These are phyloP conservation scores for Trachurus trachurus DNA, from an alignment of 2,797 vertebrate genomes.

Conservation along the genomic window DNA sequence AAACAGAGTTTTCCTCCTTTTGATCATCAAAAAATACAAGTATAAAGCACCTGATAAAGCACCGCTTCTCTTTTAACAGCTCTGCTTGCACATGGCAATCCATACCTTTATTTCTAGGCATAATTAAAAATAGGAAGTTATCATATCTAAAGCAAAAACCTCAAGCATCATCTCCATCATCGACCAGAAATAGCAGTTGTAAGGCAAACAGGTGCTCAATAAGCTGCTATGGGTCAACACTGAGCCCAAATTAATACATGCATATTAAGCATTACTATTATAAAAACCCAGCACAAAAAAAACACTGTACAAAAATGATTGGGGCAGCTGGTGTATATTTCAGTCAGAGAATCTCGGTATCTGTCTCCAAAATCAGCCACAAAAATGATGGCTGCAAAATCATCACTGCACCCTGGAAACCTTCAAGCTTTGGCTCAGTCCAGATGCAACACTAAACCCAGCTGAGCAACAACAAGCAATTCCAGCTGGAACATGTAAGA, in stretches of 20 bases:
- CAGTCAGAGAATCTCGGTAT: not conserved
- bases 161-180: conserved; percentile 19
- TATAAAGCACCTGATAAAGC: conserved; percentile 42
- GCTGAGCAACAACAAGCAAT: conserved; percentile 25
- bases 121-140: conserved; percentile 12
- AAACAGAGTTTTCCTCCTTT: conserved; percentile 46
- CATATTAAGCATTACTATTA: not conserved
- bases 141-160: conserved; percentile 11
- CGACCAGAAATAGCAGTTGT: conserved; percentile 4
- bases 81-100: conserved; percentile 10
- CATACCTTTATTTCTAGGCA: conserved; percentile 13
- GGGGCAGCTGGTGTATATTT: not conserved
- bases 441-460: conserved; percentile 31
- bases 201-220: conserved; percentile 1
- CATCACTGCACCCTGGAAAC: not conserved
- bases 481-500: conserved; percentile 17
- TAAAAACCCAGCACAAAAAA: conserved; percentile 21
- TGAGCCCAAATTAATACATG: conserved; percentile 3
- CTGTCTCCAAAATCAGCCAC: conserved; percentile 23
- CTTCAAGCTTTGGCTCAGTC: conserved; percentile 29
- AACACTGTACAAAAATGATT: not conserved
- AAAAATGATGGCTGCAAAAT: conserved; percentile 12
- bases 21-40: conserved; percentile 57
- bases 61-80: conserved; percentile 8
- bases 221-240: not conserved